Evolutionary conservation across 1,140 invertebrate genomes (phyloP), one percentile per base, ranked within the genome.

Genomic region (Ips typographus): DNA sequence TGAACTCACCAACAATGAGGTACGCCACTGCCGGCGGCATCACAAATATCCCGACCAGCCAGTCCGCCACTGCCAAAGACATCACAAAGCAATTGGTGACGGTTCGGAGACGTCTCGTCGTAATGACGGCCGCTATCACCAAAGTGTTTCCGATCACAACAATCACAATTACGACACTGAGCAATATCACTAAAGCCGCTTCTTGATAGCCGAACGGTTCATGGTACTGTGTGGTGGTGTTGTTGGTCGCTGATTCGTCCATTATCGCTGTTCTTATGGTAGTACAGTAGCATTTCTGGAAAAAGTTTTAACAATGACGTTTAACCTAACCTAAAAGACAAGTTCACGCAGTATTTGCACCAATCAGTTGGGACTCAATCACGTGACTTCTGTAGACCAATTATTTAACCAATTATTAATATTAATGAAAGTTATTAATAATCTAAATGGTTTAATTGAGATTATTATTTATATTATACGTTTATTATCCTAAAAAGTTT

Each of bases 41-140:
- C 0, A 98, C 95, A 73, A 95, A 91, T 51, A 95, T 87, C 0
- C 94, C 95, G 1, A 98, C 94, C 60, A 95, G 83, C 76, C 95
- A 87, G 85, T 98, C 95, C 53, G 95, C 94, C 1, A 92, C 89
- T 0, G 95, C 94, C 74, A 97, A 81, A 49, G 93, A 96, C 70
- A 94, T 95, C 40, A 98, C 91, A 80, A 97, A 96, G 82, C 94
- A 96, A 82, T 98, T 98, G 65, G 95, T 96, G 39, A 97, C 94
- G 36, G 94, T 95, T 64, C 94, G 87, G 44, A 98, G 83, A 60
- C 95, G 87, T 70, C 93, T 87, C 49, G 95, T 96, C n/a, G 91
- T 96, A 73, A 94, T 85, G 7, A 98, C 94, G 2, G 95, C 93
- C 1, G 93, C 84, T 62, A 98, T 96, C 22, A 97, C 94, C 68